These are phyloP conservation scores for Euura lappo DNA, from an alignment of 1,140 invertebrate genomes.

Conservation along the genomic window DNA sequence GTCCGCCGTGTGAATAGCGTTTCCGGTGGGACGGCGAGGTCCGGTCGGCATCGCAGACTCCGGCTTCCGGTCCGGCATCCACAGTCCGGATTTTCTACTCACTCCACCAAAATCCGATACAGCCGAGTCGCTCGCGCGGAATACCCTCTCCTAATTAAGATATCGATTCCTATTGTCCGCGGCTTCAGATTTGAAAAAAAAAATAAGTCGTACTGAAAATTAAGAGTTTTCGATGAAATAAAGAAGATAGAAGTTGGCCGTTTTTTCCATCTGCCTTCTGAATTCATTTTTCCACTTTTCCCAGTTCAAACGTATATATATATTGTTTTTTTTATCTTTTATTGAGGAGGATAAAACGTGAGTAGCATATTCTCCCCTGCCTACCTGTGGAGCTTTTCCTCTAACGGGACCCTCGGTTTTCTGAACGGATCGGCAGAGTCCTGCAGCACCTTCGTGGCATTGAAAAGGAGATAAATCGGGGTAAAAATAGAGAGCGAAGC, in stretches of 20 bases:
- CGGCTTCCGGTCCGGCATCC: slow-evolving; percentile 57
- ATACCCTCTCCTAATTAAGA: slow-evolving; percentile 55
- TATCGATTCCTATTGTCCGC: slow-evolving; percentile 59
- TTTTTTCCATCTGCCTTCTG: no score
- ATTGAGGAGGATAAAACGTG: background rate
- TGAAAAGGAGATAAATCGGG: slow-evolving; percentile 13
- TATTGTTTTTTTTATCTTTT: background rate
- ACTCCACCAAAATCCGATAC: slow-evolving; percentile 19
- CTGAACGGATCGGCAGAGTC: background rate
- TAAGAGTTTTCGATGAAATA: no score
- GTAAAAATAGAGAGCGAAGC: slow-evolving; percentile 10
- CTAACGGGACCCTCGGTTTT: background rate
- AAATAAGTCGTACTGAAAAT: no score
- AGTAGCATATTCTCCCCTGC: background rate
- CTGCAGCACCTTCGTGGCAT: background rate
- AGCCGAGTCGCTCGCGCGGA: background rate
- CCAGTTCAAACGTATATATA: no score
- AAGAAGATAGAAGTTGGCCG: no score
- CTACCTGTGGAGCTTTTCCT: slow-evolving; percentile 10
- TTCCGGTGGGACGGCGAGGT: slow-evolving; percentile 57
- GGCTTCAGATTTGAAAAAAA: no score
- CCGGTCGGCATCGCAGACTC: slow-evolving; percentile 55
- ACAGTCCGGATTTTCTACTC: slow-evolving; percentile 47
- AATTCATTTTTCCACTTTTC: no score
- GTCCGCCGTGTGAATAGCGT: slow-evolving; percentile 54